These are phyloP conservation scores for Psammodynastes pulverulentus DNA, from an alignment of 2,113 vertebrate genomes.

Conservation along the genomic window DNA sequence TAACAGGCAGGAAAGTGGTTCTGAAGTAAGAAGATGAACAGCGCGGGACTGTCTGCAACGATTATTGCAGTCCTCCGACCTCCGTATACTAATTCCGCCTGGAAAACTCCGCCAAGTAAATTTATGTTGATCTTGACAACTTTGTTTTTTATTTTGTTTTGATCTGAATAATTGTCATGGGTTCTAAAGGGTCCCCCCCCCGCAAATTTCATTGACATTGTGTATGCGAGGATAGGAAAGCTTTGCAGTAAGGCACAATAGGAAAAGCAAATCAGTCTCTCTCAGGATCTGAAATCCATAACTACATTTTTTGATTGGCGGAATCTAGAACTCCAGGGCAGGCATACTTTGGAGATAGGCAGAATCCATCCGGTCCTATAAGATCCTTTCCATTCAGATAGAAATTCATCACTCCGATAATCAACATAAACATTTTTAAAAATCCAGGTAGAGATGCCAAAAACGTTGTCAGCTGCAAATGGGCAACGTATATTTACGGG, in stretches of 20 bases:
- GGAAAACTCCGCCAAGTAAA: not conserved
- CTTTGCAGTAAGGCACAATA: not conserved
- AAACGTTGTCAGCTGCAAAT: not conserved
- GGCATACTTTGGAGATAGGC: not conserved
- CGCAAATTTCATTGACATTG: not conserved
- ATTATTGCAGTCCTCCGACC: not conserved
- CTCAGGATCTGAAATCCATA: not conserved
- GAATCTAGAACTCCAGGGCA: not conserved
- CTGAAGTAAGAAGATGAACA: not conserved
- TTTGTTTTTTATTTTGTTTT: not conserved
- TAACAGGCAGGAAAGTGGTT: not conserved
- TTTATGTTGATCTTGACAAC: not conserved
- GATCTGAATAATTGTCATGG: not conserved
- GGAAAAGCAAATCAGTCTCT: not conserved
- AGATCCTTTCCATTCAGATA: not conserved
- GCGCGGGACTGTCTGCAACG: not conserved
- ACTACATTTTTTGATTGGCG: not conserved
- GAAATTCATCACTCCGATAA: not conserved
- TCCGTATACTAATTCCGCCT: not conserved
- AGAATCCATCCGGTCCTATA: not conserved
- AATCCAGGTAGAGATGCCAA: not conserved
- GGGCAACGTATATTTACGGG: not conserved
- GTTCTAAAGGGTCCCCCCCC: not conserved
- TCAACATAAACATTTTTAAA: not conserved
- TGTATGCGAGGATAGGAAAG: not conserved